Evolutionary conservation across 2,888 invertebrate species (phyloP), one percentile per base, ranked within the genome.

Genomic region (Drosophila fungiperda): DNA sequence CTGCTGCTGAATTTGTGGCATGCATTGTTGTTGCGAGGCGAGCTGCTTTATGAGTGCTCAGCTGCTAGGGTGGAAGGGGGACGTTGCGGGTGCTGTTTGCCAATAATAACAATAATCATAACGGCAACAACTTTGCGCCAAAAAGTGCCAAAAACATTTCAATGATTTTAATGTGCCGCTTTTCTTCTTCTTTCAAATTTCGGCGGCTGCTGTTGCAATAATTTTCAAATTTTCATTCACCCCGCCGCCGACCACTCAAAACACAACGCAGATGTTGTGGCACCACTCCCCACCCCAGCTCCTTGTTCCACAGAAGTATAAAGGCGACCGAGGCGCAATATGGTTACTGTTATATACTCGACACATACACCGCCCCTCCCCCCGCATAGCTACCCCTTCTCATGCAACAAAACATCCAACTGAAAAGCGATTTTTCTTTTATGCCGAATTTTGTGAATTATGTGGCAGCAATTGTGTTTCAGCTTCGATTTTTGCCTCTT

Each of bases 221-320:
- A 88, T 90, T 87, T 90, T 90, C 90, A 74, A 90, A 87, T 87
- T 87, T 87, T 87, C 87, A 86, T 83, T 89, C 89, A 74, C 74
- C 76, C 63, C 63, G 26, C 26, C 26, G 73, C 60, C 74, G 76
- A 78, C 75, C 74, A 60, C 62, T 65, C 60, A 73, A 64, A 78
- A 81, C 89, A 85, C 61, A 82, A 72, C 83, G 55, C 87, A 87
- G 90, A 88, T 87, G 87, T 78, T 87, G 90, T 57, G 15, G 15
- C 40, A 74, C 68, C 63, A 26, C 20, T 11, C 29, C 29, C 42
- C 20, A 23, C 40, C 7, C 35, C 29, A 8, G 0, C 45, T 20
- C 8, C 32, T 33, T 53, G 15, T 35, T 23, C 9, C 53, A 1
- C 0, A 0, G 29, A 52, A 72, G 50, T 54, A 38, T 32, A 45